Conservation (phyloP, 2,113 vertebrate genomes). For the Cryptomyrus ogoouensis region DNA sequence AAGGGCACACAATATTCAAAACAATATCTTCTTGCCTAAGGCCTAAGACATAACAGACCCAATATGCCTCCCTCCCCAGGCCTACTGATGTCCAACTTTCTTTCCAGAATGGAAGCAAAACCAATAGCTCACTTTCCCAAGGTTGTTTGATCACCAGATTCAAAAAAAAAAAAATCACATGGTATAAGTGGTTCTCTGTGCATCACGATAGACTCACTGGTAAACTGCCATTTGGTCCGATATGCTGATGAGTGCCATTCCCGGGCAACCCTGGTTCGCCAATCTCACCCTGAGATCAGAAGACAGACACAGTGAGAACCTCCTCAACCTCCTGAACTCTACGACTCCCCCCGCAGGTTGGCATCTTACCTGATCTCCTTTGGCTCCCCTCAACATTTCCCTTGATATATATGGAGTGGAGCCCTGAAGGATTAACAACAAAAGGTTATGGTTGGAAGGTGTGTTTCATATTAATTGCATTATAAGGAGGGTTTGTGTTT, state of each 20-base stretch:
- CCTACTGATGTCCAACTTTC: no score
- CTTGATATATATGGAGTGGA: conserved; percentile 38
- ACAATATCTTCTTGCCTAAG: no score
- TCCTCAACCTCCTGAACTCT: not conserved
- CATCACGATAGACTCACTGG: conserved; percentile 15
- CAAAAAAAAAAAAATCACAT: not conserved
- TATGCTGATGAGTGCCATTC: conserved; percentile 36
- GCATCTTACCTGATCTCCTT: conserved; percentile 69
- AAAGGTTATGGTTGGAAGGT: conserved; percentile 26
- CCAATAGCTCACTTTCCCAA: not conserved
- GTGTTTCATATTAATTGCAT: not conserved
- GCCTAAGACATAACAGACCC: no score
- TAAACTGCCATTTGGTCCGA: not conserved
- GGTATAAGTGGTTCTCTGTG: not conserved
- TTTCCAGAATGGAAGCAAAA: not conserved
- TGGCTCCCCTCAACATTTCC: conserved; percentile 60
- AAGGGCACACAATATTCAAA: no score
- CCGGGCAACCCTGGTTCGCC: conserved; percentile 53
- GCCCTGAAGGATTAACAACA: conserved; percentile 49
- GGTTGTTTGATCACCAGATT: not conserved
- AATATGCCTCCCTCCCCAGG: no score
- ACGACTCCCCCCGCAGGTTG: not conserved
- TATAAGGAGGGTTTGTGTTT: not conserved
- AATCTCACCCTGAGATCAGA: conserved; percentile 54
- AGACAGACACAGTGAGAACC: conserved; percentile 17